phyloP scores from a whole-genome alignment of 2,113 vertebrate genomes.

The Hyla sarda region DNA sequence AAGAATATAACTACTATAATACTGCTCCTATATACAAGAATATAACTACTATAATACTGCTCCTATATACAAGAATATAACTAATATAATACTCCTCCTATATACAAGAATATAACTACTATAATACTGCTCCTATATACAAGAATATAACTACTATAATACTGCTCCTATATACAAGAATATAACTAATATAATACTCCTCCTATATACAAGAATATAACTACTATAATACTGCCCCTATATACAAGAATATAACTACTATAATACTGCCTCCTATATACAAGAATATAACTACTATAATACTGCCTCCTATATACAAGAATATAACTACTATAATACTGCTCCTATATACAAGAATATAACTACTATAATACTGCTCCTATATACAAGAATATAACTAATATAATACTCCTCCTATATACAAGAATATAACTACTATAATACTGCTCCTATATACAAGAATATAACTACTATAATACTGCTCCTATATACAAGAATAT shows the following conservation, averaged over 20 bases:
- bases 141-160: no score
- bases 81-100: no score
- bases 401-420: no score
- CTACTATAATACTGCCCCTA: no score
- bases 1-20: slow-evolving; percentile 13
- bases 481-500: not conserved
- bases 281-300: slow-evolving; percentile 12
- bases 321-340: slow-evolving; percentile 18
- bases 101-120: no score
- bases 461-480: not conserved
- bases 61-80: no score
- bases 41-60: slow-evolving; percentile 20
- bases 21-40: not conserved
- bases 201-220: no score
- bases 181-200: no score
- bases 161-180: no score
- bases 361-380: slow-evolving; percentile 12
- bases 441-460: not conserved
- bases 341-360: not conserved
- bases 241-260: no score
- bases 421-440: slow-evolving; percentile 18
- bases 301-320: slow-evolving; percentile 1
- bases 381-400: slow-evolving; percentile 13
- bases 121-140: no score
- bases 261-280: no score